Evolutionary conservation across 2,888 invertebrate species (phyloP), one percentile per base, ranked within the genome.

Genomic region (Idaea aversata): DNA sequence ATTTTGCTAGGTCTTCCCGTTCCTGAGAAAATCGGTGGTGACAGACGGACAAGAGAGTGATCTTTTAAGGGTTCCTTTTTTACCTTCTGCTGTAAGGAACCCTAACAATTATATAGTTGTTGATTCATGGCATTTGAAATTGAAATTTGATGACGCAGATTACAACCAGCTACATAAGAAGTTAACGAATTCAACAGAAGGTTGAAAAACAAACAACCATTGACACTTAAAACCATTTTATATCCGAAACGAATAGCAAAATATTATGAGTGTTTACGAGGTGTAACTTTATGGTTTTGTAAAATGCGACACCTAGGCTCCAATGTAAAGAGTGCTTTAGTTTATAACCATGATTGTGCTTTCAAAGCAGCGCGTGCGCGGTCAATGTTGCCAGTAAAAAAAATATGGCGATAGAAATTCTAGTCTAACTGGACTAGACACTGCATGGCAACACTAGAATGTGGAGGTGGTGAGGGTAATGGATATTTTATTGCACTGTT

Each of bases 311-410:
- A 47, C 47, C 47, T 47, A 47, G 47, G 47, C 47, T 47, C 10
- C 47, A 47, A 47, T 47, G 47, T 47, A 47, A 47, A 47, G 13
- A 47, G 47, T 10, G 47, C 47, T 47, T 47, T 47, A 10, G 47
- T 47, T 47, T 47, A 10, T 13, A 47, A 47, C 36, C 36, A 36
- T 36, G 5, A 36, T 47, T 10, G 47, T 47, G 47, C 5, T 61
- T 65, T 65, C 5, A 65, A 65, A 65, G 66, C 68, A 63, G 61
- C 64, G 70, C 70, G 61, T 68, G 67, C 65, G 65, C 66, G 63
- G 70, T 77, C 77, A 75, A 69, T 70, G 75, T 72, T 70, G 67
- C 68, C 64, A 64, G 71, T 61, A 70, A 59, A 71, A 77, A 79
- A 79, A 76, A 74, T 76, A 63, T 38, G 25, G 35, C 59, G 36